A percentile compares a stretch with the other conserved stretches of the same genome.
These are phyloP conservation scores for Rhinoderma darwinii DNA, from an alignment of 2,113 vertebrate genomes.

Conservation along the genomic window DNA sequence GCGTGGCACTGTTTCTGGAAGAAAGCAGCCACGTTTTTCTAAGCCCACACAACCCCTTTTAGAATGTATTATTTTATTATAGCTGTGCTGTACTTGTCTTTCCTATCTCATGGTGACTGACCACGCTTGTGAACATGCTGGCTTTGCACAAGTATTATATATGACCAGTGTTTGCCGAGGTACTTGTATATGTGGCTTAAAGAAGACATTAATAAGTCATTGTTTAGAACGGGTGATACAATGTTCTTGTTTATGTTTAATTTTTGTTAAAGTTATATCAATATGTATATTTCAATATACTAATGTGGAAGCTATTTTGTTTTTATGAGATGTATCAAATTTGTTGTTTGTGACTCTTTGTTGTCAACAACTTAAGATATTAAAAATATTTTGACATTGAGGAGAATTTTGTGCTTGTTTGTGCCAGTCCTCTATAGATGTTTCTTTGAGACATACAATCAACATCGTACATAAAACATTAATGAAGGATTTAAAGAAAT, in stretches of 20 bases:
- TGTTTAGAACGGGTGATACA: not conserved
- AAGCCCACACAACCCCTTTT: not conserved
- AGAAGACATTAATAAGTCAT: not conserved
- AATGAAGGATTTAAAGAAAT: no score
- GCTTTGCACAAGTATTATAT: constrained; percentile 19
- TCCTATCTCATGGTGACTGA: not conserved
- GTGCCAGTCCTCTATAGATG: not conserved
- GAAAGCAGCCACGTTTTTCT: not conserved
- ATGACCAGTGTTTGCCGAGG: not conserved
- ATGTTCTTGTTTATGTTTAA: not conserved
- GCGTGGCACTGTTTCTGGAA: not conserved
- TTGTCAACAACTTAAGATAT: not conserved
- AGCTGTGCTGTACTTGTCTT: not conserved
- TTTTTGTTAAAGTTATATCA: not conserved
- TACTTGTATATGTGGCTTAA: not conserved
- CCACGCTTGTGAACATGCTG: not conserved
- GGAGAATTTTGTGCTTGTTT: not conserved
- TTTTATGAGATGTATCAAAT: not conserved
- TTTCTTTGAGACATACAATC: no score
- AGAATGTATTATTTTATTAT: not conserved
- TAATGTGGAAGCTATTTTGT: not conserved
- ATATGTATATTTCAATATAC: constrained; percentile 20
- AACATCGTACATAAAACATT: no score
- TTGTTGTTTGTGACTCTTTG: not conserved
- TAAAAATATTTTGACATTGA: constrained; percentile 5